Conservation (phyloP, 1,140 invertebrate species). For the Drosophila kepulauana region DNA sequence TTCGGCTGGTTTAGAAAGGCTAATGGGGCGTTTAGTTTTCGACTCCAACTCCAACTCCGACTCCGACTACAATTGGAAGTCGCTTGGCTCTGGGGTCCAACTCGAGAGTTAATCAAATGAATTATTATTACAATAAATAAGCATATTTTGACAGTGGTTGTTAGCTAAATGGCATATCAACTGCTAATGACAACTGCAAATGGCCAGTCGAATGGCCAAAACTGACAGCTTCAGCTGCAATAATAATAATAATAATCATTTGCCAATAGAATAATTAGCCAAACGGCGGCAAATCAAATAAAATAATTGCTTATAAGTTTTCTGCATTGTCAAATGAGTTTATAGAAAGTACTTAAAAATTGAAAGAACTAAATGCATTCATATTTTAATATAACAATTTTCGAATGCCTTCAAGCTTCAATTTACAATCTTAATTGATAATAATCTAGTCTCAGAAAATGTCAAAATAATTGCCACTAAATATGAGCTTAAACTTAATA, state of each 20-base stretch:
- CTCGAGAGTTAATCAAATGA: constrained; percentile 78
- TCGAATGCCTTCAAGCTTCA: no score
- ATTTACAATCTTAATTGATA: no score
- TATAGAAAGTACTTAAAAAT: no score
- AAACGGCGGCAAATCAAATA: background rate
- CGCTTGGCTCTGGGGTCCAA: constrained; percentile 17
- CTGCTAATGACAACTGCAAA: constrained; percentile 47
- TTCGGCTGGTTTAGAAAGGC: constrained; percentile 70
- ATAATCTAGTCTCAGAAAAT: no score
- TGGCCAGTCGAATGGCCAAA: constrained; percentile 18
- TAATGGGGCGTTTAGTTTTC: constrained; percentile 78
- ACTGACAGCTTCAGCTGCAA: constrained; percentile 2
- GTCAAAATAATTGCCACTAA: no score
- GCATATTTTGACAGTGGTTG: constrained; percentile 55
- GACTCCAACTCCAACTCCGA: constrained; percentile 2
- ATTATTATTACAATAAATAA: constrained; percentile 78
- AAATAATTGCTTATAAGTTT: background rate
- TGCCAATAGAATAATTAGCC: background rate
- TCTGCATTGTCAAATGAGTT: no score
- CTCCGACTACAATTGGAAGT: background rate
- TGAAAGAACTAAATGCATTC: no score
- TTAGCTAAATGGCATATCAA: constrained; percentile 55
- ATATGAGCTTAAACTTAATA: no score
- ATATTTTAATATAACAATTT: no score
- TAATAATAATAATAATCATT: background rate